A percentile compares a stretch with the other conserved stretches of the same genome.
phyloP scores from a whole-genome alignment of 2,888 invertebrate genomes.

The Ecliptopera silaceata region DNA sequence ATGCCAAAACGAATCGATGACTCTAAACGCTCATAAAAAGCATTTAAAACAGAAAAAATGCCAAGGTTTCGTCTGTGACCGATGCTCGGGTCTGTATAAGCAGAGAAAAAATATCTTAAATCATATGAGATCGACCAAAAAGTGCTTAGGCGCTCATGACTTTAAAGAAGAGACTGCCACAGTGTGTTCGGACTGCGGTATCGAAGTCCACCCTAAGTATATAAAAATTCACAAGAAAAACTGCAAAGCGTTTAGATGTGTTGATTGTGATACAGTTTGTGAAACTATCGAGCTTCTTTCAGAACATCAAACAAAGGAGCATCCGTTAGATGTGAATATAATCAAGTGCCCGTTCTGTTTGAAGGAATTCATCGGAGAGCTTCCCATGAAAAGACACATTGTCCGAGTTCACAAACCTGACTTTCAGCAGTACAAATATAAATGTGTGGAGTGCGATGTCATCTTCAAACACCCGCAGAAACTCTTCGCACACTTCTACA shows the following conservation, averaged over 20 bases:
- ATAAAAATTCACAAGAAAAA: conserved; percentile 41
- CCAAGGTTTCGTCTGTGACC: conserved; percentile 44
- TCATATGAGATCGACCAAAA: conserved; percentile 40
- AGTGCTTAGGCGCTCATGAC: conserved; percentile 20
- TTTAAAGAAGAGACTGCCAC: neutral
- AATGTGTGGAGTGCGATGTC: conserved; percentile 55
- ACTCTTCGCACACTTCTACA: conserved; percentile 64
- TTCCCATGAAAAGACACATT: conserved; percentile 57
- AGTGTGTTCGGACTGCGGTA: conserved; percentile 48
- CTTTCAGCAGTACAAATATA: conserved; percentile 64
- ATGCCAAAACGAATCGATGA: conserved; percentile 42
- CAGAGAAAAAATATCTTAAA: conserved; percentile 34
- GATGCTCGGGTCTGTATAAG: conserved; percentile 50
- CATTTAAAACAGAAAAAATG: conserved; percentile 53
- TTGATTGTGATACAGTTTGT: conserved; percentile 50
- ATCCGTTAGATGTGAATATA: conserved; percentile 50
- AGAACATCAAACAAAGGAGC: conserved; percentile 50
- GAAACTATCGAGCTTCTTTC: conserved; percentile 49
- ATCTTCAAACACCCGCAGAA: conserved; percentile 66
- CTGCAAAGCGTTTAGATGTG: conserved; percentile 57
- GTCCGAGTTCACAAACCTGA: conserved; percentile 49
- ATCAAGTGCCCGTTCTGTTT: conserved; percentile 57
- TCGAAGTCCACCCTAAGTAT: conserved; percentile 24
- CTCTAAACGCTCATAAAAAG: conserved; percentile 42
- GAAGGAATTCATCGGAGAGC: conserved; percentile 55